Evolutionary conservation across 2,113 vertebrate genomes (phyloP).

Genomic region (Silurus asotus): DNA sequence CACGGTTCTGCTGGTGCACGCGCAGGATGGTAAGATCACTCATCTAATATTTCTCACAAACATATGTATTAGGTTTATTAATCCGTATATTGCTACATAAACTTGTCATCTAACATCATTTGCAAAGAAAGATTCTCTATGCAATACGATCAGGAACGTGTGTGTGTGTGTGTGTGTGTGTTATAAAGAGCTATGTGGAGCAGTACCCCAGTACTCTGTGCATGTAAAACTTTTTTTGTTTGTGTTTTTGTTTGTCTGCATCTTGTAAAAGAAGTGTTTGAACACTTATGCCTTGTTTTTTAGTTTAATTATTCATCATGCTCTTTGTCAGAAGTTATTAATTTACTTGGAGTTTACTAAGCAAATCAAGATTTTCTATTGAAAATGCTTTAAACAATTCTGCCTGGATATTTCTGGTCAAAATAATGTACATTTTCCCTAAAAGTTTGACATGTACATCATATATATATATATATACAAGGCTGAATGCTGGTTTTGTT

Average conservation of each 20-base stretch:
- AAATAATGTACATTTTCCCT: background rate
- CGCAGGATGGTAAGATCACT: conserved; percentile 16
- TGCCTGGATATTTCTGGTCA: background rate
- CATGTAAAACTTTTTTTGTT: background rate
- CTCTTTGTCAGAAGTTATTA: background rate
- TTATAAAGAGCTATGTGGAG: background rate
- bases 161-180: background rate
- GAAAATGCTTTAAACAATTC: background rate
- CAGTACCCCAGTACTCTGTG: background rate
- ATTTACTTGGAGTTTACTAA: background rate
- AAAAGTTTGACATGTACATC: background rate
- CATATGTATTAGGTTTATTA: too few species aligned
- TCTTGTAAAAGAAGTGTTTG: background rate
- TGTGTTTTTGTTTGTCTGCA: background rate
- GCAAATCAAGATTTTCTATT: background rate
- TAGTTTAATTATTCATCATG: background rate
- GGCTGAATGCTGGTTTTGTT: background rate
- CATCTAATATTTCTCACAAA: background rate
- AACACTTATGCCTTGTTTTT: background rate
- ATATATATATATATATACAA: too few species aligned
- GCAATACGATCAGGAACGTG: background rate
- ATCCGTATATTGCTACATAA: too few species aligned
- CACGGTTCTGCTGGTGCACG: background rate
- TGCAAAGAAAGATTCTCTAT: background rate
- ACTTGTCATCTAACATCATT: background rate